Conservation (phyloP, 2,797 vertebrate species). For the Percopsis omiscomaycus region DNA sequence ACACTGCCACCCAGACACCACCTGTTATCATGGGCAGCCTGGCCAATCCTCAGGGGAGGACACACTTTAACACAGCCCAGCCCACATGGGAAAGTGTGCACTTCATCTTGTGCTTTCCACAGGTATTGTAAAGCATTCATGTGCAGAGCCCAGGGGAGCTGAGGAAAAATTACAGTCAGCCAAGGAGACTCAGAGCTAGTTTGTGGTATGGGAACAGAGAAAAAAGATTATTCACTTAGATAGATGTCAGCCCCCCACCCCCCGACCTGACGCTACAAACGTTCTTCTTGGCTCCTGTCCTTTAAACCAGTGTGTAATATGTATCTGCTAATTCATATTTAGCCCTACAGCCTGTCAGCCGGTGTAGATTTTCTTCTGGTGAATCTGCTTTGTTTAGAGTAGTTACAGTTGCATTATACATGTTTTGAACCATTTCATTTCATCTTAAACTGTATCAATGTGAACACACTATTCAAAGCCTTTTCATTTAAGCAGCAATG, state of each 20-base stretch:
- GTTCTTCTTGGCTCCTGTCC: neutral
- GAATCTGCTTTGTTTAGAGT: no score
- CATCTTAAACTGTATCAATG: no score
- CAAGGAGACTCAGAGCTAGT: neutral
- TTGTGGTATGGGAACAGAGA: neutral
- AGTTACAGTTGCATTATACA: no score
- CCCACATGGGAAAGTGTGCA: neutral
- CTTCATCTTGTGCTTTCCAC: neutral
- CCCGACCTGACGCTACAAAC: no score
- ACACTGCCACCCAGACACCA: constrained; percentile 15
- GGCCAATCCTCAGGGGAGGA: constrained; percentile 5
- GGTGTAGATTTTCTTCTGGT: no score
- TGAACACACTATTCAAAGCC: no score
- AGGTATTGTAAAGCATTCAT: neutral
- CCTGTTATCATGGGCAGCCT: constrained; percentile 13
- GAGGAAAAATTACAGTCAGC: neutral
- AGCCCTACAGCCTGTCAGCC: no score
- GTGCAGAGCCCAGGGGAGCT: neutral
- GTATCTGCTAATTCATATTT: no score
- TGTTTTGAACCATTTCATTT: no score
- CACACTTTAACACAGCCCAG: constrained; percentile 1
- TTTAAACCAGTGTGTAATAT: neutral
- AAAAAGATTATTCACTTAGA: neutral
- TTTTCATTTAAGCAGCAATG: no score
- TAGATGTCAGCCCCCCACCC: neutral